phyloP scores from a whole-genome alignment of 2,797 vertebrate species.

The Rachycentron canadum region DNA sequence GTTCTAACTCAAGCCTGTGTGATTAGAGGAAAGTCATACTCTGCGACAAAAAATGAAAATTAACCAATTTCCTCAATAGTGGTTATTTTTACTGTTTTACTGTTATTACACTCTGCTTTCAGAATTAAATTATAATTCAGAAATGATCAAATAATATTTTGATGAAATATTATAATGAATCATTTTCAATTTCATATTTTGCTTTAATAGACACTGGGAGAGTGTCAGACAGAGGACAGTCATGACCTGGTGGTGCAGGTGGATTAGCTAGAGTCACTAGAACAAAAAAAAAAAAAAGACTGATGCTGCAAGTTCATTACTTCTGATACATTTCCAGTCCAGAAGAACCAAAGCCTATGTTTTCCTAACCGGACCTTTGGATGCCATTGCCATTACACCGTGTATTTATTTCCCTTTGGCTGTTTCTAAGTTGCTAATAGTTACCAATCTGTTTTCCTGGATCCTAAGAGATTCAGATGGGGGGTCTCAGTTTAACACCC shows the following conservation, averaged over 20 bases:
- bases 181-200: slow-evolving; percentile 8
- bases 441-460: slow-evolving; percentile 55
- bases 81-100: slow-evolving; percentile 5
- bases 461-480: slow-evolving; percentile 42
- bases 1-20: background rate
- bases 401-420: slow-evolving; percentile 51
- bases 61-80: slow-evolving; percentile 11
- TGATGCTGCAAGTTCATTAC: slow-evolving; percentile 26
- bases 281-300: slow-evolving; percentile 35
- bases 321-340: slow-evolving; percentile 20
- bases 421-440: slow-evolving; percentile 50
- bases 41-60: background rate
- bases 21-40: background rate
- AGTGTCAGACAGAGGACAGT: background rate
- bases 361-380: slow-evolving; percentile 56
- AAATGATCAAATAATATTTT: slow-evolving; percentile 10
- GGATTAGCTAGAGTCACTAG: slow-evolving; percentile 9
- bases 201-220: slow-evolving; percentile 12
- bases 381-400: slow-evolving; percentile 31
- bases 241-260: slow-evolving; percentile 14
- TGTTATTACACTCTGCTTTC: background rate
- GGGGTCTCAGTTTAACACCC: slow-evolving; percentile 58
- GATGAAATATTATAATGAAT: slow-evolving; percentile 1
- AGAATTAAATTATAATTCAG: slow-evolving; percentile 1
- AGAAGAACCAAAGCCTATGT: slow-evolving; percentile 42